Conservation (phyloP, 2,113 vertebrate species). For the Falcunculus frontatus region DNA sequence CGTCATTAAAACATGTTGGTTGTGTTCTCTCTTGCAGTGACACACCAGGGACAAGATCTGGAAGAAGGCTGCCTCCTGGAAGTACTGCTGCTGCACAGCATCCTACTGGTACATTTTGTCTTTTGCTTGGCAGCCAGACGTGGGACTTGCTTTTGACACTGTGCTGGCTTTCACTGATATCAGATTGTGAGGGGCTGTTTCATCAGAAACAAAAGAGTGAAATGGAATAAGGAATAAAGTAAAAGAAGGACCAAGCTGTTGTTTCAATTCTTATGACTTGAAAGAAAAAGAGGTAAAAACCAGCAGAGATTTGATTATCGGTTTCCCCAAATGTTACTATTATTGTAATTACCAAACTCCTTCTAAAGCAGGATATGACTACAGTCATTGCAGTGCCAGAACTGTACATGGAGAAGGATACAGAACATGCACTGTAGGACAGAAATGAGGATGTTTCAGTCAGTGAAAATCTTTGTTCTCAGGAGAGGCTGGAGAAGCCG, state of each 20-base stretch:
- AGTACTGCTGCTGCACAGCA: constrained; percentile 10
- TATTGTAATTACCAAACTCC: neutral
- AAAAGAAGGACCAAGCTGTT: neutral
- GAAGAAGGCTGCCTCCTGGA: constrained; percentile 23
- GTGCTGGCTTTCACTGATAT: neutral
- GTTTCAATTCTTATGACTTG: neutral
- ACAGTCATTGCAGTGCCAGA: neutral
- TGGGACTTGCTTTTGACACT: neutral
- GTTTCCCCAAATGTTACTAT: neutral
- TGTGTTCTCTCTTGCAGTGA: neutral
- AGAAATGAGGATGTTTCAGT: neutral
- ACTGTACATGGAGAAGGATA: neutral
- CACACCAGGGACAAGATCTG: neutral
- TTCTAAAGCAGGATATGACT: neutral
- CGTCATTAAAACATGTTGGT: neutral
- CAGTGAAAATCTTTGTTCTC: neutral
- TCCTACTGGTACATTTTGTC: constrained; percentile 32
- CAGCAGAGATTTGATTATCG: neutral
- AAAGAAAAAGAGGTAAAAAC: neutral
- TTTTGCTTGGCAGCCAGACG: neutral
- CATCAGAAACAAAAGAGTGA: neutral
- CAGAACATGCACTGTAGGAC: neutral
- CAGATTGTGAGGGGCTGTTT: neutral
- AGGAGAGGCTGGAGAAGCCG: neutral
- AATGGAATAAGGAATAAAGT: constrained; percentile 8